phyloP scores from a whole-genome alignment of 2,797 vertebrate species.

The Bufotes viridis region DNA sequence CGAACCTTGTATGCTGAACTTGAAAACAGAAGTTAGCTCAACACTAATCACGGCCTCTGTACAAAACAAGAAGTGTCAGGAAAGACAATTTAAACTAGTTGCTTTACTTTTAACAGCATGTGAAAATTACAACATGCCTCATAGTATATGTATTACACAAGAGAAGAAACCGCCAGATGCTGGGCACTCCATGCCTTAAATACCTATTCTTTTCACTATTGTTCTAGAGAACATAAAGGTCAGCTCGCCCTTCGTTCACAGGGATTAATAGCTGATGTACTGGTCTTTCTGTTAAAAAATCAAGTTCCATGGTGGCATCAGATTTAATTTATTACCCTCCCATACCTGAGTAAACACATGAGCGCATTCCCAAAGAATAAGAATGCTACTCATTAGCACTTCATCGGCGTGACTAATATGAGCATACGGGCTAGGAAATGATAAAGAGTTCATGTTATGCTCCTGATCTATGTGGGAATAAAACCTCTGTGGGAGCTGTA shows the following conservation, averaged over 20 bases:
- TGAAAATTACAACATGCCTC: conserved; percentile 28
- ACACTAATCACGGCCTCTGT: neutral
- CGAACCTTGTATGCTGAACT: too few species aligned
- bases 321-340: conserved; percentile 48
- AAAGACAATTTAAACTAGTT: conserved; percentile 16
- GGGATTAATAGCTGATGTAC: conserved; percentile 42
- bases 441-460: conserved; percentile 21
- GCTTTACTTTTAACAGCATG: neutral
- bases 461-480: conserved; percentile 21
- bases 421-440: conserved; percentile 1
- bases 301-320: conserved; percentile 31
- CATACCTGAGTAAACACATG: conserved; percentile 40
- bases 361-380: conserved; percentile 34
- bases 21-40: too few species aligned
- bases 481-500: neutral
- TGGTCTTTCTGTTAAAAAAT: conserved; percentile 25
- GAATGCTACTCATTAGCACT: conserved; percentile 42
- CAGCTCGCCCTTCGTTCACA: conserved; percentile 33
- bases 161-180: conserved; percentile 8
- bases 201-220: conserved; percentile 43
- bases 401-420: conserved; percentile 30
- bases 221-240: conserved; percentile 53
- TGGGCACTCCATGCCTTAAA: conserved; percentile 31
- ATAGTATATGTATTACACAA: conserved; percentile 24
- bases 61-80: conserved; percentile 12